Conservation (phyloP, 2,888 invertebrate species). For the Aphidius colemani region DNA sequence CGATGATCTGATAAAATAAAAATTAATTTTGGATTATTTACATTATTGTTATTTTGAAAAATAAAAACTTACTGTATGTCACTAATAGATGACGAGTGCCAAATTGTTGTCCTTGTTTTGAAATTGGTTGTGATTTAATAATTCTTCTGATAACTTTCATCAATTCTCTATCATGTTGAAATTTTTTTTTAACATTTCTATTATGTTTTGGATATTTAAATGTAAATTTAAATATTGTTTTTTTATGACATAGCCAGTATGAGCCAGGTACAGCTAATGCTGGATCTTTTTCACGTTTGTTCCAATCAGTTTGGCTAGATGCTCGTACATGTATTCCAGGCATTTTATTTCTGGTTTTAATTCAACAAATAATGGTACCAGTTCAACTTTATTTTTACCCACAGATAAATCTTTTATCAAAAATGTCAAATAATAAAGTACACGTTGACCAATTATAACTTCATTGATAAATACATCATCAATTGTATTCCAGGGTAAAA, state of each 20-base stretch:
- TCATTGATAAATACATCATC: constrained; percentile 56
- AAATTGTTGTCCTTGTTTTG: constrained; percentile 52
- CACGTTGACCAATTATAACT: constrained; percentile 56
- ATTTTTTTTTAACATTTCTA: constrained; percentile 43
- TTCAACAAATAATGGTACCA: constrained; percentile 55
- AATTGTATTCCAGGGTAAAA: constrained; percentile 54
- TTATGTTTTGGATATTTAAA: constrained; percentile 50
- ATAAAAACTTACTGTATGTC: constrained; percentile 39
- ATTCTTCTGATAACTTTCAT: constrained; percentile 54
- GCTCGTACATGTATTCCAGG: constrained; percentile 58
- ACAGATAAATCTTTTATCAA: constrained; percentile 45
- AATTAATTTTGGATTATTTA: too few species aligned
- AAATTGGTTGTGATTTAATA: constrained; percentile 48
- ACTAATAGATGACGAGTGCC: constrained; percentile 52
- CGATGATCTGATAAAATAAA: constrained; percentile 35
- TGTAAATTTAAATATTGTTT: constrained; percentile 55
- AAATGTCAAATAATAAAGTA: constrained; percentile 54
- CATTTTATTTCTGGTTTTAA: constrained; percentile 56
- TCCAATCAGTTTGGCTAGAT: constrained; percentile 52
- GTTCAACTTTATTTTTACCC: constrained; percentile 43
- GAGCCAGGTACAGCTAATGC: constrained; percentile 53
- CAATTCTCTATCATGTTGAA: constrained; percentile 50
- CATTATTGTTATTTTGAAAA: too few species aligned
- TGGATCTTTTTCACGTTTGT: constrained; percentile 46
- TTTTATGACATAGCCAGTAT: constrained; percentile 56